Base-by-base conservation (phyloP, 1,140 invertebrate genomes). In the Sipha flava region DNA sequence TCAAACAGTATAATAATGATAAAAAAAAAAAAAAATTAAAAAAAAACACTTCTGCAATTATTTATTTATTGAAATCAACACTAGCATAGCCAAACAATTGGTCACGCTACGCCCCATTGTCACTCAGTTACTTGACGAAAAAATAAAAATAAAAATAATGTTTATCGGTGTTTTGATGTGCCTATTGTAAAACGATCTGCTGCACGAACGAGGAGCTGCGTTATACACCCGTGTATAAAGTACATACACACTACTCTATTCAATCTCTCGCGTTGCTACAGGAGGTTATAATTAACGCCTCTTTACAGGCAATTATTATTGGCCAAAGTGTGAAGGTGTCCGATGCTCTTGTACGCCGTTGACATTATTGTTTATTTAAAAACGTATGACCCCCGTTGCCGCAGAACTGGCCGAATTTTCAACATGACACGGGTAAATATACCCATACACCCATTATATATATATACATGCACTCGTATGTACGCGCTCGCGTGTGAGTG, bases 281-380 rank as follows among this genome's bases (percentile, higher is more conserved):
- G 4, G 64, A 43, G 21, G 40, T n/a, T 23, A 21, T 77, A 52
- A 77, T 77, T 77, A 77, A 77, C 73, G 73, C 52, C 73, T 77
- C 49, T 77, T 77, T 77, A 77, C 52, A 9, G 34, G 23, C 52
- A 37, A 75, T 75, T 75, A 75, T 75, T 75, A 49, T 49, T 37
- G n/a, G 47, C 26, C 72, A 23, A 75, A 75, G 45, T 52, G 47
- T 75, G 47, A 75, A 75, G 72, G 72, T 37, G 45, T 54, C 49
- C 72, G 4, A 31, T 31, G 26, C 5, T 66, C 34, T 43, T 23
- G 34, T 29, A 26, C 59, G 2, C 26, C 43, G 34, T 77, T n/a
- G 52, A 40, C 52, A 43, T 34, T 57, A 77, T 77, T 77, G 73
- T 77, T 77, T 77, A 77, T 77, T 77, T 77, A 77, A 77, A 77